Percentiles rank a stretch among this genome's conserved stretches.
These are phyloP conservation scores for Crypturellus undulatus DNA, from an alignment of 2,113 vertebrate species.

Conservation along the genomic window DNA sequence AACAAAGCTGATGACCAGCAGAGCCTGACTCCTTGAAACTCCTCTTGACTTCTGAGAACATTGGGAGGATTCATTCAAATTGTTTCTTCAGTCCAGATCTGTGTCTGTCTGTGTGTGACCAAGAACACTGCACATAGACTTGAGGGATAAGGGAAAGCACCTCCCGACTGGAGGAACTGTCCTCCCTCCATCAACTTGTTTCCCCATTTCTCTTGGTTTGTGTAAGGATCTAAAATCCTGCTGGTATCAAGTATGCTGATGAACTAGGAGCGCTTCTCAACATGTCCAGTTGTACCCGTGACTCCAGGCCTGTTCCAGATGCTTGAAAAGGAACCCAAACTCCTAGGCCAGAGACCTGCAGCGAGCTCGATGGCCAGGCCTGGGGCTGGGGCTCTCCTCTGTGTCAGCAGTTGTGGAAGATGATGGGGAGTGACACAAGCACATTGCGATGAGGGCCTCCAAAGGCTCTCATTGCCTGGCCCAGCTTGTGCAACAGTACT, in stretches of 20 bases:
- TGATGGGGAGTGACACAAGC: neutral
- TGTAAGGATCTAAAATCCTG: neutral
- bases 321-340: neutral
- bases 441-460: neutral
- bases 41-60: neutral
- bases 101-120: neutral
- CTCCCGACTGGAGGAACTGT: neutral
- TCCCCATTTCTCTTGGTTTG: neutral
- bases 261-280: neutral
- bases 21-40: neutral
- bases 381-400: fast-evolving
- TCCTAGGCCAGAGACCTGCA: fast-evolving
- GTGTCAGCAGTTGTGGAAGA: neutral
- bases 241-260: neutral
- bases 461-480: slow-evolving; percentile 37
- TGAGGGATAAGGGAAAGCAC: neutral
- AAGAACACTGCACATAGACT: neutral
- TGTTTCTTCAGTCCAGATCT: neutral
- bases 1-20: neutral
- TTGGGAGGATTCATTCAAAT: neutral
- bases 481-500: slow-evolving; percentile 25
- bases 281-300: neutral
- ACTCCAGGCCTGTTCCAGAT: neutral
- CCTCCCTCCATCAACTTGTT: neutral
- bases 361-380: neutral